Evolutionary conservation across 2,797 vertebrate species (phyloP), one percentile per base, ranked within the genome.

Genomic region (Gallinago stenura): DNA sequence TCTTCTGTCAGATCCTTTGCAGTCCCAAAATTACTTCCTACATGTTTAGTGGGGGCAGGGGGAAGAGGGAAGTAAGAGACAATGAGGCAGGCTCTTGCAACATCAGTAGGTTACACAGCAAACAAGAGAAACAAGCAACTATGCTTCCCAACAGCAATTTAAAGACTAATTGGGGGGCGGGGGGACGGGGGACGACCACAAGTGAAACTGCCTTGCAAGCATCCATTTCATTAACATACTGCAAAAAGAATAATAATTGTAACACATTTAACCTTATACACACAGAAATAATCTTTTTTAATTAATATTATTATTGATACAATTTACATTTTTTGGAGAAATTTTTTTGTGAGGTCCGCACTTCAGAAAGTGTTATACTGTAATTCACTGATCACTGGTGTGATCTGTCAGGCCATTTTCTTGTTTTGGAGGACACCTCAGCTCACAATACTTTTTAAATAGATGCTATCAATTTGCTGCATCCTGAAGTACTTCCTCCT

Each of bases 1-100:
- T 99, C 99, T 71, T 98, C 98, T 65, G 97, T 97, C 82, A 99
- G 97, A 91, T 99, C 98, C 96, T 99, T 99, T 1, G 99, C 99
- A 73, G 98, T 98, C 96, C 98, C 71, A 43, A 99, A 99, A 96
- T 99, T 98, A 94, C 97, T 98, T 98, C 99, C 99, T 99, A 85
- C 5, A 20, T 28, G n/a, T 76, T 92, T 89, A 50, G 19, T 2
- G 16, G 17, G 30, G 64, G 15, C 37, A 88, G 76, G 20, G 39
- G 41, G 24, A 70, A 77, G 20, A 84, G 64, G 41, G 7, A 65
- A n/a, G 39, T 85, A 95, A 97, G 66, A 95, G 50, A 85, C 58
- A 93, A 83, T 50, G 73, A 95, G 78, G 66, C 21, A 79, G 78
- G 83, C n/a, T 54, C 17, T 90, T 84, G 70, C 28, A 80, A 84